Evolutionary conservation across 2,113 vertebrate genomes (phyloP), one percentile per base, ranked within the genome.

Genomic region (Oplegnathus fasciatus): DNA sequence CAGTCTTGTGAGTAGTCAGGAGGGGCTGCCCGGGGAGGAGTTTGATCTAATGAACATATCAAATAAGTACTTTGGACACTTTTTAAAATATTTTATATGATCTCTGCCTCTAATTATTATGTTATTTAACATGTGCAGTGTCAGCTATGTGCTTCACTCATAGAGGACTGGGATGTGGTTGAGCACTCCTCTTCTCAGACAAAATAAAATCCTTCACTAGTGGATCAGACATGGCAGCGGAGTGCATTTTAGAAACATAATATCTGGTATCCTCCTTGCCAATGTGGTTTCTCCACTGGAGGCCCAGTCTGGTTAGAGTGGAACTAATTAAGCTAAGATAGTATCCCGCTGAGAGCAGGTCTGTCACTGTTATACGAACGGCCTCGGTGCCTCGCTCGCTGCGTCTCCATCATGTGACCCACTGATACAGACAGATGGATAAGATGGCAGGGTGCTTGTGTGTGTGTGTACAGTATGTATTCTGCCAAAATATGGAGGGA

Each of bases 1-100:
- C 86, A 99, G 98, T 94, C 96, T 99, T 95, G 98, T 99, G 96
- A 97, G 98, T 98, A 94, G 73, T 86, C 73, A 72, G 74, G 61
- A 79, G 79, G 34, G 26, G 32, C 4, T 26, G 28, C 34, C 37
- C 9, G 5, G 26, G 60, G 62, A 55, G 0, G 34, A 40, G 55
- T 76, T 44, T 82, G 40, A 67, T 70, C 28, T 52, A 30, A 48
- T 68, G 1, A 81, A 76, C n/a, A n/a, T 30, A 30, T 58, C 20
- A 40, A 34, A 37, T 32, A 24, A 20, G 24, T 30, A n/a, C 2
- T 66, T 28, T 64, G 15, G 24, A 22, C 2, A 65, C 22, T 26
- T 46, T 42, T 54, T 32, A 26, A n/a, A n/a, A n/a, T 40, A 48
- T 32, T 75, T 62, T 3, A 3, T 4, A 28, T 30, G 46, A 65